Evolutionary conservation across 2,888 invertebrate genomes (phyloP), one percentile per base, ranked within the genome.

Genomic region (Caenorhabditis plicata): DNA sequence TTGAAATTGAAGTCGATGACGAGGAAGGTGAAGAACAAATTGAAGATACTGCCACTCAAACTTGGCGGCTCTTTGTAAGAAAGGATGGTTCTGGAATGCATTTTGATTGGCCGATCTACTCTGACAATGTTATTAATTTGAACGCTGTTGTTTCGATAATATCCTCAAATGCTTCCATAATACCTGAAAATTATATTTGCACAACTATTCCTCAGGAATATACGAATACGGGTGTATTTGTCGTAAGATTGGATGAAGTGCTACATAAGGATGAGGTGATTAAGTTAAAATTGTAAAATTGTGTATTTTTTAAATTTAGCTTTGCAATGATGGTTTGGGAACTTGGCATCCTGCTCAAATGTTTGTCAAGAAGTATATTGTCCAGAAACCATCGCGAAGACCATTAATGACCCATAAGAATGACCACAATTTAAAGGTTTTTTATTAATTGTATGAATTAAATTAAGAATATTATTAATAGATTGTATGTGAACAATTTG

Each of bases 201-300:
- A 31, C 31, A 0, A 44, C 58, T 11, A 56, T 65, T 42, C 68
- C 68, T 1, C 63, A 65, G 26, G 68, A 68, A 44, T 68, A 54
- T 32, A 68, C 68, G 19, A 55, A 62, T 15, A 57, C 57, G 0
- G 68, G 68, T 0, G 55, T 63, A n/a, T 68, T 68, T 45, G 49
- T 68, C 0, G 57, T 65, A 5, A 36, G 42, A 17, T 15, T 55
- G 1, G 54, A 50, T 31, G 42, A 39, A 7, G 38, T 32, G 1
- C n/a, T 31, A 13, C 13, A 25, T n/a, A 52, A 56, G n/a, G 44
- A 55, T 19, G 55, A 48, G 13, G 43, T n/a, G n/a, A n/a, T n/a
- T n/a, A n/a, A n/a, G n/a, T n/a, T n/a, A n/a, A n/a, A n/a, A n/a
- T n/a, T n/a, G n/a, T n/a, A n/a, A n/a, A n/a, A n/a, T n/a, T n/a